These are phyloP conservation scores for Pituophis catenifer DNA, from an alignment of 2,113 vertebrate genomes.

Conservation along the genomic window DNA sequence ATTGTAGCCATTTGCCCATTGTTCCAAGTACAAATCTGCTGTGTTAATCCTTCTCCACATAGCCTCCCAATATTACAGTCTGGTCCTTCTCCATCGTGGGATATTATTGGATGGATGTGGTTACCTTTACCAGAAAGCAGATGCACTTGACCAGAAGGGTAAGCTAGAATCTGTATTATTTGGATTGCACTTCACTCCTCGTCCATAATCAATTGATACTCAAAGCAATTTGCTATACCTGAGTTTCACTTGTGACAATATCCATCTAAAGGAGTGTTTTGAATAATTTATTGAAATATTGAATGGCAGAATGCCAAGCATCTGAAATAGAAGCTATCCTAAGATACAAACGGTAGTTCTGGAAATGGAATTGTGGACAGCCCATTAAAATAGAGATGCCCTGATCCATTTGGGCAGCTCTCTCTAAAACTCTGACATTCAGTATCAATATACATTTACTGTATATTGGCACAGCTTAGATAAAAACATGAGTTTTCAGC, in stretches of 20 bases:
- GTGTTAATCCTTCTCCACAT: background rate
- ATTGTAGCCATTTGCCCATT: background rate
- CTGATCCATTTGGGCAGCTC: background rate
- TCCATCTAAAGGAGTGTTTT: constrained; percentile 22
- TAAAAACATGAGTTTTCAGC: background rate
- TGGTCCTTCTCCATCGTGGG: constrained; percentile 15
- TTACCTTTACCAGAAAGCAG: constrained; percentile 32
- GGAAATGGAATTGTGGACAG: background rate
- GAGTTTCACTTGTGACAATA: constrained; percentile 11
- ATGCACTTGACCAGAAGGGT: constrained; percentile 17
- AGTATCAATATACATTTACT: too few relatives aligned
- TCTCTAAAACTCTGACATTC: background rate
- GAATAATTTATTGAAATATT: constrained; percentile 42
- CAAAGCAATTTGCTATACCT: constrained; percentile 26
- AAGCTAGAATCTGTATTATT: background rate
- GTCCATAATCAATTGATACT: constrained; percentile 27
- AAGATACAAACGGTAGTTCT: constrained; percentile 15
- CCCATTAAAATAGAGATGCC: background rate
- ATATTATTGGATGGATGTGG: constrained; percentile 7
- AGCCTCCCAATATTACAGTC: background rate
- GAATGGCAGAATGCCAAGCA: constrained; percentile 23
- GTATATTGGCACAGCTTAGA: background rate
- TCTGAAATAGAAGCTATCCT: constrained; percentile 17
- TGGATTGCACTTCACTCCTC: constrained; percentile 3
- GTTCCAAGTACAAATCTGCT: background rate